These are phyloP conservation scores for Oligia strigilis DNA, from an alignment of 2,888 invertebrate genomes.

Conservation along the genomic window DNA sequence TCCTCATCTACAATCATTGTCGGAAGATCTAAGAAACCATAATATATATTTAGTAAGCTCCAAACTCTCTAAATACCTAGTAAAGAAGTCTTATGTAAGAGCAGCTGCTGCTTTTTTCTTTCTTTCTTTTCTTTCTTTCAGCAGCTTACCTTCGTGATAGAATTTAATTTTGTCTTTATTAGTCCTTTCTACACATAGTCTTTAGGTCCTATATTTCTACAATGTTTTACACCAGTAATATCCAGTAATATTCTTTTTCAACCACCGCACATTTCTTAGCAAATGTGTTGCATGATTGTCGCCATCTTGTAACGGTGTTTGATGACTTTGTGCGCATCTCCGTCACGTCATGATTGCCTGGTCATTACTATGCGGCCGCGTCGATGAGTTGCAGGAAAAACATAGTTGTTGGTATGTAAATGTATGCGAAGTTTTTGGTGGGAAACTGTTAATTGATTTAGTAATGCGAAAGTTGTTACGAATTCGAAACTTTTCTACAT, in stretches of 20 bases:
- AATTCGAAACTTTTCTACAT: not conserved
- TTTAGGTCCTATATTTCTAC: not conserved
- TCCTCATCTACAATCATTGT: not conserved
- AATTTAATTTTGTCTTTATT: not conserved
- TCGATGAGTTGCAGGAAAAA: slow-evolving; percentile 49
- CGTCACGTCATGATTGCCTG: slow-evolving; percentile 58
- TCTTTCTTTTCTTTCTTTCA: too few relatives aligned
- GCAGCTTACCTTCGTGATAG: not conserved
- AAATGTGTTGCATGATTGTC: slow-evolving; percentile 56
- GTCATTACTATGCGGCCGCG: slow-evolving; percentile 52
- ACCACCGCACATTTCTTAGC: slow-evolving; percentile 34
- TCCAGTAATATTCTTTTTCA: slow-evolving; percentile 37
- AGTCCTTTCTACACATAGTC: not conserved
- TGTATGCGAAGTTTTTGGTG: slow-evolving; percentile 27
- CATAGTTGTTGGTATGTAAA: slow-evolving; percentile 36
- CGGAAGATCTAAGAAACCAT: not conserved
- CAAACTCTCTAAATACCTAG: not conserved
- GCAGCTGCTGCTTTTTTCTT: too few relatives aligned
- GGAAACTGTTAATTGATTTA: slow-evolving; percentile 4
- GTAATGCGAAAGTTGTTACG: slow-evolving; percentile 1
- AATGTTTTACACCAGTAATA: not conserved
- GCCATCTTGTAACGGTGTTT: slow-evolving; percentile 63
- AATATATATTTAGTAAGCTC: not conserved
- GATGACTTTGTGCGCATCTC: slow-evolving; percentile 54
- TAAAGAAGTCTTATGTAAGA: not conserved